Evolutionary conservation across 2,888 invertebrate genomes (phyloP).

Genomic region (Hirtodrosophila alboralis): DNA sequence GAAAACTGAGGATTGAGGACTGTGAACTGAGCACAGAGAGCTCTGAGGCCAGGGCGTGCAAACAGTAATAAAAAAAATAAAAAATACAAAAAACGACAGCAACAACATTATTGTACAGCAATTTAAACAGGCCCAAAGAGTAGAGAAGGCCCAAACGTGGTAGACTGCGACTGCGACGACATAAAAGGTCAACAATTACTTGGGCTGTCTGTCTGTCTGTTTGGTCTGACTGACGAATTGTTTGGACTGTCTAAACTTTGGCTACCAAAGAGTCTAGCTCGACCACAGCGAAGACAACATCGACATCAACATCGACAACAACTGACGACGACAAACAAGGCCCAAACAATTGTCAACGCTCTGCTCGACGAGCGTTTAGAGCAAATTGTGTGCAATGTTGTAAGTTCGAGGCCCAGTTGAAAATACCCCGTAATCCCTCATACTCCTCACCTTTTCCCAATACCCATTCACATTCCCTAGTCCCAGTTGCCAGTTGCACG

Average conservation of each 20-base stretch:
- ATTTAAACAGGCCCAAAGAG: constrained; percentile 49
- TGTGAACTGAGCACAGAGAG: constrained; percentile 13
- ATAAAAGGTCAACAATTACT: constrained; percentile 81
- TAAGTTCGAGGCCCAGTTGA: constrained; percentile 42
- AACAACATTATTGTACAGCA: constrained; percentile 39
- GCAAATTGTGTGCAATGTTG: constrained; percentile 77
- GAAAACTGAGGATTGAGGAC: constrained; percentile 8
- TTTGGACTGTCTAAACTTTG: constrained; percentile 79
- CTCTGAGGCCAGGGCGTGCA: constrained; percentile 64
- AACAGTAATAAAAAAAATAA: constrained; percentile 80
- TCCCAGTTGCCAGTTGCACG: constrained; percentile 55
- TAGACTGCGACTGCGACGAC: constrained; percentile 59
- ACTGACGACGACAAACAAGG: constrained; percentile 68
- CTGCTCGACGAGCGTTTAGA: constrained; percentile 75
- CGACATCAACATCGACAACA: constrained; percentile 26
- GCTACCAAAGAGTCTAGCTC: constrained; percentile 77
- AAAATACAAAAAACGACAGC: constrained; percentile 59
- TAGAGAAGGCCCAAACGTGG: constrained; percentile 57
- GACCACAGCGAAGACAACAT: constrained; percentile 63
- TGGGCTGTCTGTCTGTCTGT: constrained; percentile 39
- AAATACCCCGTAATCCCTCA: too few relatives aligned
- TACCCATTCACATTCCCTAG: constrained; percentile 7
- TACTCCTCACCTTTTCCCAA: too few relatives aligned
- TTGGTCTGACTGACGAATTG: constrained; percentile 68
- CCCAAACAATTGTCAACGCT: constrained; percentile 79